Evolutionary conservation across 2,797 vertebrate species (phyloP), one percentile per base, ranked within the genome.

Genomic region (Malacoctenus gilli): DNA sequence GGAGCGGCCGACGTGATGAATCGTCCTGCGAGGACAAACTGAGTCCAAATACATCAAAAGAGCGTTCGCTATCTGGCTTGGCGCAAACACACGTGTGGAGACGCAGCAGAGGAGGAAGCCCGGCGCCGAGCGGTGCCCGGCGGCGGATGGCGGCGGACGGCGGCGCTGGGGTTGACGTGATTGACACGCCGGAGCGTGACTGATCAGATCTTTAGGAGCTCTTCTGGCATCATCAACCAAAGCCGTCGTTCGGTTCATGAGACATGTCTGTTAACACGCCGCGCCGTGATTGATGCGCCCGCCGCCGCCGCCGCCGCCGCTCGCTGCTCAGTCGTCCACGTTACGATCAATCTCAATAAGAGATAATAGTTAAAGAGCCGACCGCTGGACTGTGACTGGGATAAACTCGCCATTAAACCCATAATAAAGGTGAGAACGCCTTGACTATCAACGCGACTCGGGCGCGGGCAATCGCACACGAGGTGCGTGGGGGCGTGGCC

Each of bases 1-100:
- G 62, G 66, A 66, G 51, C 58, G 53, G 23, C 34, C 52, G 60
- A 85, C 58, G 20, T 88, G 85, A 88, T 85, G 37, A 73, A 90
- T 85, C 43, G 68, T 75, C 67, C 69, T 35, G 6, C 64, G 65
- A 60, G 42, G 62, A 62, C 68, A 82, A 70, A 81, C 59, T 5
- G 55, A 59, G 53, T 67, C 60, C 57, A 76, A 68, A 84, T 79
- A 47, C 43, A 83, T 83, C 68, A 85, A 48, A 68, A 51, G 59
- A n/a, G n/a, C n/a, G n/a, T n/a, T n/a, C n/a, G n/a, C n/a, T n/a
- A n/a, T n/a, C n/a, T n/a, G n/a, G n/a, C n/a, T n/a, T n/a, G n/a
- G n/a, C n/a, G n/a, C n/a, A n/a, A n/a, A 48, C 37, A 30, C 55
- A 35, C 2, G 9, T 51, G 39, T 34, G 12, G 5, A 1, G 37